Conservation (phyloP, 1,140 invertebrate genomes). For the Helicorthomorpha holstii region DNA sequence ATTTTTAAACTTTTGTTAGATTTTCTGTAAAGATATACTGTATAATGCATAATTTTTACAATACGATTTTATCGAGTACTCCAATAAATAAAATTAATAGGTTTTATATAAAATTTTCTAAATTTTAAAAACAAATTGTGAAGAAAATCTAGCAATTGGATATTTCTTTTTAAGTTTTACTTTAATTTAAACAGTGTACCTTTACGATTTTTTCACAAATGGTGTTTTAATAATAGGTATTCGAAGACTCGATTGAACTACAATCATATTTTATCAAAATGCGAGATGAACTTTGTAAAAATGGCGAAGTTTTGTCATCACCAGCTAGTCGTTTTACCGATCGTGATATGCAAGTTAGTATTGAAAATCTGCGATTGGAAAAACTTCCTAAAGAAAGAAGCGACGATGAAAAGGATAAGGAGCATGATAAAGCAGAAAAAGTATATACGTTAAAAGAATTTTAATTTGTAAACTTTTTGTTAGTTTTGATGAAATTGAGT, state of each 20-base stretch:
- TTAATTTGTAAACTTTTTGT: background rate
- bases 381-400: constrained; percentile 25
- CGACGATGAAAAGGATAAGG: constrained; percentile 21
- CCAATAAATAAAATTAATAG: no score
- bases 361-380: constrained; percentile 23
- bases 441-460: background rate
- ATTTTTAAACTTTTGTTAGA: background rate
- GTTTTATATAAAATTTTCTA: no score
- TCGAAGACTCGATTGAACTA: constrained; percentile 86
- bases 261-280: constrained; percentile 74
- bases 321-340: constrained; percentile 68
- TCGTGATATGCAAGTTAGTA: constrained; percentile 41
- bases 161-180: background rate
- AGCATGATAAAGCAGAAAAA: constrained; percentile 10
- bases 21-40: no score
- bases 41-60: no score
- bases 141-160: no score
- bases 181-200: background rate
- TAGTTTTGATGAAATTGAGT: background rate
- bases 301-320: constrained; percentile 62
- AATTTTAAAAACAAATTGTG: no score
- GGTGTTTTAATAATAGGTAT: constrained; percentile 41
- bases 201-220: background rate
- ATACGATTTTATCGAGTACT: no score
- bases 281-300: constrained; percentile 35